Evolutionary conservation across 2,888 invertebrate genomes (phyloP).

Genomic region (Xestobium rufovillosum): DNA sequence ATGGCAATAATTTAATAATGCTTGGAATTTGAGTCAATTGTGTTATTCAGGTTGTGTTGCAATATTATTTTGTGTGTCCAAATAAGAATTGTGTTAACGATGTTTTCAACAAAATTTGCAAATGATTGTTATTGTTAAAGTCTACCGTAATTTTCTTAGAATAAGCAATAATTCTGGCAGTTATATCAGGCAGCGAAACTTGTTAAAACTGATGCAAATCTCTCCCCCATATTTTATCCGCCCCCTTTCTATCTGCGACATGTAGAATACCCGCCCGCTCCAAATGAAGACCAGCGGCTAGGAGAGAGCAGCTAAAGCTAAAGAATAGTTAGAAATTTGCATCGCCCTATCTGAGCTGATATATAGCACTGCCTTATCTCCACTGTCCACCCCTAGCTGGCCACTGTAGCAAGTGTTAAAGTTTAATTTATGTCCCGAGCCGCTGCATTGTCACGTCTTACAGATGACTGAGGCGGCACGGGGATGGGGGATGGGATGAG

Average conservation of each 20-base stretch:
- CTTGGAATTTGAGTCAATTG: no score
- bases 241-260: conserved; percentile 28
- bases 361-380: conserved; percentile 43
- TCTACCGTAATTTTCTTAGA: no score
- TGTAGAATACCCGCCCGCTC: conserved; percentile 25
- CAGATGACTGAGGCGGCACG: conserved; percentile 37
- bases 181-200: conserved; percentile 23
- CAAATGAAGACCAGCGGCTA: conserved; percentile 31
- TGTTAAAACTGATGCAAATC: conserved; percentile 29
- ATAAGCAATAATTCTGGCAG: conserved; percentile 19
- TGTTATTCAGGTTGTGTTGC: no score
- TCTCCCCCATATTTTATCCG: conserved; percentile 26
- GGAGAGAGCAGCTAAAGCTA: conserved; percentile 20
- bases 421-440: conserved; percentile 44
- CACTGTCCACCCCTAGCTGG: conserved; percentile 44
- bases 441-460: conserved; percentile 45
- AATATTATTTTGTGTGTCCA: no score
- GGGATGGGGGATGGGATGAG: conserved; percentile 4
- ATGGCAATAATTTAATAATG: no score
- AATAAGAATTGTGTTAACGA: no score
- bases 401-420: conserved; percentile 43
- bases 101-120: no score
- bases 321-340: conserved; percentile 41
- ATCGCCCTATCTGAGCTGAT: conserved; percentile 39
- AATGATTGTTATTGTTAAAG: no score